phyloP scores from a whole-genome alignment of 2,888 invertebrate genomes.

The Mesorhabditis spiculigera region DNA sequence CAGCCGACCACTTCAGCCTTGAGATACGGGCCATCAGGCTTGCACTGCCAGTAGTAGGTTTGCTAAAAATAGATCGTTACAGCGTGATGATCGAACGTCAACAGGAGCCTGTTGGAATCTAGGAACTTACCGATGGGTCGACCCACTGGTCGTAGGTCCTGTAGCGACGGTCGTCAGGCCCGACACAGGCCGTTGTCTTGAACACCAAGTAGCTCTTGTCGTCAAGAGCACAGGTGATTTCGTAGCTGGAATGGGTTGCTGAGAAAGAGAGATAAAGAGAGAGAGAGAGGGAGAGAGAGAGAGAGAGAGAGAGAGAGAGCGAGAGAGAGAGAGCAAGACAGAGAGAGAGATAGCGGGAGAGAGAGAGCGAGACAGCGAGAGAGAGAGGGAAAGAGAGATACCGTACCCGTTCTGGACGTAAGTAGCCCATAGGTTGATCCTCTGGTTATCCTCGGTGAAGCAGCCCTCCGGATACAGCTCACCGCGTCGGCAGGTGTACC shows the following conservation, averaged over 20 bases:
- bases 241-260: background rate
- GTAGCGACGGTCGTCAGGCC: constrained; percentile 25
- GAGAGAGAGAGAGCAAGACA: too few species aligned
- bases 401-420: constrained; percentile 36
- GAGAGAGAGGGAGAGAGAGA: too few species aligned
- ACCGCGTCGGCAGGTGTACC: constrained; percentile 59
- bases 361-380: too few species aligned
- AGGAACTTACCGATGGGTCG: constrained; percentile 32
- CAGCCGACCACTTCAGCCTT: constrained; percentile 41
- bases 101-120: background rate
- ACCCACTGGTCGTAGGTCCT: constrained; percentile 43
- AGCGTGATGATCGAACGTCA: background rate
- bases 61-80: constrained; percentile 21
- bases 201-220: constrained; percentile 39
- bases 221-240: constrained; percentile 9
- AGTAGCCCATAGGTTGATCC: constrained; percentile 33
- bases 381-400: too few species aligned
- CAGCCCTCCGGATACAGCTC: constrained; percentile 43
- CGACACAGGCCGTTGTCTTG: constrained; percentile 41
- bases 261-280: too few species aligned
- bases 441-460: constrained; percentile 28
- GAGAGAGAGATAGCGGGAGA: too few species aligned
- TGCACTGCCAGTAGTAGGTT: constrained; percentile 46
- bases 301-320: too few species aligned
- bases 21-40: constrained; percentile 39